Evolutionary conservation across 2,113 vertebrate species (phyloP).

Genomic region (Pholis gunnellus): DNA sequence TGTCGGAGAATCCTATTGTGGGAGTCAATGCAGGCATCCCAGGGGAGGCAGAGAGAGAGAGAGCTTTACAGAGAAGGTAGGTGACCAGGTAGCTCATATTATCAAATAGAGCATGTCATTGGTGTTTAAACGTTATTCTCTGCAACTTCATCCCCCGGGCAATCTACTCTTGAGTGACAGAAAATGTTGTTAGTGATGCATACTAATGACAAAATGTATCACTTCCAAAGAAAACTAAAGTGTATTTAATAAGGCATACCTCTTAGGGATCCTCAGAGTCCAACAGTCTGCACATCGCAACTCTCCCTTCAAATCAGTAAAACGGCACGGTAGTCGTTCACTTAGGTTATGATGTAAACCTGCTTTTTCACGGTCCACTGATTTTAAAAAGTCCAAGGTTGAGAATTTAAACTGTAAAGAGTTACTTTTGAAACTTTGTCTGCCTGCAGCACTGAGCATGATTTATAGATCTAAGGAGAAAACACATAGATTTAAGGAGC

Average conservation of each 20-base stretch:
- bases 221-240: constrained; percentile 9
- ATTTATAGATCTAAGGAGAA: background rate
- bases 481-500: background rate
- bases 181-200: constrained; percentile 39
- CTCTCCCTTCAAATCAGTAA: background rate
- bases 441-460: background rate
- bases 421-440: background rate
- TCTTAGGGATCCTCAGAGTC: constrained; percentile 23
- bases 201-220: constrained; percentile 23
- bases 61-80: constrained; percentile 43
- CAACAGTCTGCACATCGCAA: background rate
- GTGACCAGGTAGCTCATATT: constrained; percentile 60
- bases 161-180: constrained; percentile 27
- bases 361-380: background rate
- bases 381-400: background rate
- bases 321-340: background rate
- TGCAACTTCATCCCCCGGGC: constrained; percentile 9
- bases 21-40: constrained; percentile 58
- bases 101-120: constrained; percentile 54
- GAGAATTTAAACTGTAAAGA: background rate
- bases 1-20: constrained; percentile 48
- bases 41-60: constrained; percentile 31
- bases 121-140: constrained; percentile 47
- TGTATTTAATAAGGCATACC: constrained; percentile 18
- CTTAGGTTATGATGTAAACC: constrained; percentile 3